phyloP scores from a whole-genome alignment of 2,113 vertebrate genomes.

The Rhinopomastus cyanomelas region DNA sequence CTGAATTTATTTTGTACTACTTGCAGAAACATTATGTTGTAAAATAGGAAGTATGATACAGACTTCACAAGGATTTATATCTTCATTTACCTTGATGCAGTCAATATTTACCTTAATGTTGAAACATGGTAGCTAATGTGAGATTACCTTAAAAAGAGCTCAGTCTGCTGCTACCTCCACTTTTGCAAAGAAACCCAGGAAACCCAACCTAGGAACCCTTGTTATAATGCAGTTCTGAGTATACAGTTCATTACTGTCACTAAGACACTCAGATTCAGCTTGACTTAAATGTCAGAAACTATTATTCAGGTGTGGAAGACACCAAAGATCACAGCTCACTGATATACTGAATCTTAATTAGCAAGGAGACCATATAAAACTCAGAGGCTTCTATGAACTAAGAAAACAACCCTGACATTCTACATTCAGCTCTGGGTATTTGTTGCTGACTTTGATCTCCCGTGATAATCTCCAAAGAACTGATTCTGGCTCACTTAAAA shows the following conservation, averaged over 20 bases:
- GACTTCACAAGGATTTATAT: background rate
- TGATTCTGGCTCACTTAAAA: background rate
- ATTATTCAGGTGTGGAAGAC: conserved; percentile 68
- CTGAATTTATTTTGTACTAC: background rate
- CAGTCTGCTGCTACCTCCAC: background rate
- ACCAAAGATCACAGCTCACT: conserved; percentile 69
- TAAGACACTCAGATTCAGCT: conserved; percentile 5
- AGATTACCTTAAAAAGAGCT: background rate
- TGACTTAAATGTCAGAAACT: conserved; percentile 76
- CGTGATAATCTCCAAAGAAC: conserved; percentile 2
- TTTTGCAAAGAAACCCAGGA: background rate
- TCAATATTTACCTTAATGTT: background rate
- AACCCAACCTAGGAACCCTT: conserved; percentile 4
- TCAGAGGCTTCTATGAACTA: conserved; percentile 7
- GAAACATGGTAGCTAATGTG: background rate
- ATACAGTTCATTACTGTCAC: conserved; percentile 55
- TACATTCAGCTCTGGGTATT: conserved; percentile 42
- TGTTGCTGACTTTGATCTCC: conserved; percentile 58
- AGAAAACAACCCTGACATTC: conserved; percentile 16
- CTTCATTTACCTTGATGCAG: background rate
- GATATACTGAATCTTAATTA: conserved; percentile 71
- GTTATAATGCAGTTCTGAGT: conserved; percentile 52
- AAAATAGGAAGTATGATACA: background rate
- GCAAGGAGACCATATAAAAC: conserved; percentile 48
- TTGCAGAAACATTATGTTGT: background rate